Base-by-base conservation (phyloP, 1,140 invertebrate genomes). In the Lanistes nyassanus region DNA sequence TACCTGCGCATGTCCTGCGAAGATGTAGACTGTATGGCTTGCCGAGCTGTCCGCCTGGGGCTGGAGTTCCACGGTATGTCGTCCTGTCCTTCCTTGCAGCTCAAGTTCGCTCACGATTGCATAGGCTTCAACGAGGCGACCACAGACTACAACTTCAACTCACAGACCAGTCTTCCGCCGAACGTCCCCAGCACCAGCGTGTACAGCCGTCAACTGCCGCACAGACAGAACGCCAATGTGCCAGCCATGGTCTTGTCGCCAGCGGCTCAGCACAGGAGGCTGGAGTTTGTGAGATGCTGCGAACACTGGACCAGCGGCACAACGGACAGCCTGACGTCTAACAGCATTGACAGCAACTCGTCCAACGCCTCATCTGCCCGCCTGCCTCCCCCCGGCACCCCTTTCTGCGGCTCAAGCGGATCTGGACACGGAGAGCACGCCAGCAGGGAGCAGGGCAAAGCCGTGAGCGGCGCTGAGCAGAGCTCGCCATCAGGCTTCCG, bases 21-120 rank as follows among this genome's bases (percentile, higher is more conserved):
- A 26, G 76, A 77, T 47, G 76, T 77, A 39, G 76, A 77, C 66
- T 77, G 76, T 39, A 74, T 69, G 47, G 76, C 67, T 37, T 77
- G 76, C 51, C 55, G 76, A 31, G 76, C 71, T 23, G 71, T 55
- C 37, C 71, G 76, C 13, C 37, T 77, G 64, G 39, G 65, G 9
- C 53, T 74, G 42, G 70, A 72, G 21, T 42, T 72, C n/a, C 70
- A 39, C 5, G 56, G 70, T 13, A n/a, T 60, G 67, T 64, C 69
- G 7, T 74, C 67, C 37, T 76, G 74, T 31, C 76, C 74, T 16
- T 73, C 65, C 51, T 21, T 80, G 37, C 67, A 65, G 75, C 72
- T 56, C 5, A 36, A 39, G 13, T 31, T 36, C n/a, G 58, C 31
- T 9, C 60, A 55, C 23, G 42, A 66, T 6, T 0, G 13, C 2